Evolutionary conservation across 2,113 vertebrate species (phyloP).

Genomic region (Nansenia antarctica): DNA sequence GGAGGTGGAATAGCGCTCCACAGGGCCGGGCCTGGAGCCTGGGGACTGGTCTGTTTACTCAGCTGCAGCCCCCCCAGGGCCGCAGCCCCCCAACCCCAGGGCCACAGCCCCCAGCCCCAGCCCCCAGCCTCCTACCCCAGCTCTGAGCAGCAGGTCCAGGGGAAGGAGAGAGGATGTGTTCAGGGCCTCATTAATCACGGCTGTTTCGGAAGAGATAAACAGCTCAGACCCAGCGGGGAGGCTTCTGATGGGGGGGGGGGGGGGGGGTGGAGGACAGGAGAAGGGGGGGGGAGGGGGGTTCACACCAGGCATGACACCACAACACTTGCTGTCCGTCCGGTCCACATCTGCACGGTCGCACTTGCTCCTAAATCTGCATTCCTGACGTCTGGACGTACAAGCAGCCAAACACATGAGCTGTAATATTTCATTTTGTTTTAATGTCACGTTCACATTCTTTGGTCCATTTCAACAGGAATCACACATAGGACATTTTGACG

Average conservation of each 20-base stretch:
- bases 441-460: too few relatives aligned
- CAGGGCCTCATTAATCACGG: constrained; percentile 88
- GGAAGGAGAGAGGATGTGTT: constrained; percentile 82
- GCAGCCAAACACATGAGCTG: constrained; percentile 39
- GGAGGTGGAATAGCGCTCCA: constrained; percentile 35
- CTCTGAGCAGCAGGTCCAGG: constrained; percentile 69
- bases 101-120: too few relatives aligned
- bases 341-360: constrained; percentile 68
- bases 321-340: constrained; percentile 73
- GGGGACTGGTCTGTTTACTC: constrained; percentile 81
- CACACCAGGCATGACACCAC: constrained; percentile 65
- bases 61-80: constrained; percentile 83
- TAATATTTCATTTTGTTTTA: not conserved
- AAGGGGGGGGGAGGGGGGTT: constrained; percentile 25
- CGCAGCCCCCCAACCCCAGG: too few relatives aligned
- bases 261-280: constrained; percentile 17
- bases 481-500: too few relatives aligned
- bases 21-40: constrained; percentile 1
- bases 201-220: constrained; percentile 81
- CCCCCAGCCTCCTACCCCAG: too few relatives aligned
- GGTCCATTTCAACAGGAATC: too few relatives aligned
- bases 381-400: constrained; percentile 50
- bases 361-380: constrained; percentile 73
- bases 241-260: constrained; percentile 46
- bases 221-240: constrained; percentile 73